A percentile compares a stretch with the other conserved stretches of the same genome.
Conservation (phyloP, 2,797 vertebrate species). For the Diplodus sargus region DNA sequence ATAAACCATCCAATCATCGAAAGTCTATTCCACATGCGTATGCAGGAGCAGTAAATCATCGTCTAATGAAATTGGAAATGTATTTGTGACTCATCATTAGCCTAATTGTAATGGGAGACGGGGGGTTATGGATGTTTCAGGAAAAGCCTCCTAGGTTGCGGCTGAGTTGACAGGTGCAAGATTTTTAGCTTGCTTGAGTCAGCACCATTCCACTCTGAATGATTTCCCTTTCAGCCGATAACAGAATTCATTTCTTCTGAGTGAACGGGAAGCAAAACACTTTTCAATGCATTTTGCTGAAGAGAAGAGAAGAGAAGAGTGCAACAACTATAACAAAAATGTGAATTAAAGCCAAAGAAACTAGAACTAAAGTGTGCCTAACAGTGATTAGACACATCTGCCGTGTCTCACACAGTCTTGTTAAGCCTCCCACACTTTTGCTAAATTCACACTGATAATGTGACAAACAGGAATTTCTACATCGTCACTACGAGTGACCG, state of each 20-base stretch:
- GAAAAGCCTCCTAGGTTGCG: constrained; percentile 20
- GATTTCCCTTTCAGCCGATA: constrained; percentile 43
- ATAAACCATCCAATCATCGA: constrained; percentile 20
- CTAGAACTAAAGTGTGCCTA: not conserved
- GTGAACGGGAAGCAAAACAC: constrained; percentile 25
- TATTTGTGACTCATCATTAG: constrained; percentile 54
- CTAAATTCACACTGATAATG: not conserved
- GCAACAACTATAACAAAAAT: constrained; percentile 1
- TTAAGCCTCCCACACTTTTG: not conserved
- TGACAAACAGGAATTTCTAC: constrained; percentile 3
- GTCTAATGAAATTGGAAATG: constrained; percentile 47
- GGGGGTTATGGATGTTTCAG: constrained; percentile 32
- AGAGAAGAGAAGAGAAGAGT: constrained; percentile 12
- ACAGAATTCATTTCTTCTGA: constrained; percentile 29
- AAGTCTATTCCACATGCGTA: constrained; percentile 11
- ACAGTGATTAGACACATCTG: not conserved
- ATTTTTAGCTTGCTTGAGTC: constrained; percentile 55
- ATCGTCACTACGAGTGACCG: not conserved
- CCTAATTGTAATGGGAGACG: constrained; percentile 54
- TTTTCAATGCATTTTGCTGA: constrained; percentile 34
- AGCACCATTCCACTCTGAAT: constrained; percentile 49
- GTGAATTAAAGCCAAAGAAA: constrained; percentile 8
- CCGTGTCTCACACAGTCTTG: not conserved
- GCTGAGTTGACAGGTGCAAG: constrained; percentile 51
- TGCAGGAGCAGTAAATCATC: constrained; percentile 31